A percentile compares a stretch with the other conserved stretches of the same genome.
Conservation (phyloP, 2,113 vertebrate genomes). For the Genyomyrus donnyi region DNA sequence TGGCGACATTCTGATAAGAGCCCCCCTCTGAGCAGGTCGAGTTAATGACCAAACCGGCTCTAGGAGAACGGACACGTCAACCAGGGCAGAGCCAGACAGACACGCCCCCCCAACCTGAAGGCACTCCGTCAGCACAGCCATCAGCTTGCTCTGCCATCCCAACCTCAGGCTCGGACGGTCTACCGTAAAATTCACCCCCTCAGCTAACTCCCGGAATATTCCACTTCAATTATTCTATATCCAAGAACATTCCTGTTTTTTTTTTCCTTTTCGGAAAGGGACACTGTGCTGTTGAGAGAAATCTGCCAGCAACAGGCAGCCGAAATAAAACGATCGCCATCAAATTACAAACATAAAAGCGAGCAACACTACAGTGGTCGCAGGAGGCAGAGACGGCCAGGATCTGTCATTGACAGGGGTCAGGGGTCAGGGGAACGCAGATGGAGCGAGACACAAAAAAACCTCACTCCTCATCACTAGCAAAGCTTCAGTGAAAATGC, state of each 20-base stretch:
- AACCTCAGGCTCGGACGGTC: not conserved
- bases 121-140: not conserved
- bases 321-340: not conserved
- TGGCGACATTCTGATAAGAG: not conserved
- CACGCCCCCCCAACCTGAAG: not conserved
- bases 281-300: not conserved
- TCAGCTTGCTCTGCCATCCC: not conserved
- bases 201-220: not conserved
- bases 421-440: not conserved
- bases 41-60: not conserved
- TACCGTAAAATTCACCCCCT: not conserved
- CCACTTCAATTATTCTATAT: not conserved
- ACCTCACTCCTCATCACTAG: not conserved
- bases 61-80: not conserved
- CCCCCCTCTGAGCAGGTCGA: not conserved
- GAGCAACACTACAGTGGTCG: not conserved
- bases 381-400: not conserved
- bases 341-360: not conserved
- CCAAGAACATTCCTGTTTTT: not conserved
- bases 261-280: not conserved
- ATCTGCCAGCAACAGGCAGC: not conserved
- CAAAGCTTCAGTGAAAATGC: not conserved
- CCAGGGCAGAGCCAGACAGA: not conserved
- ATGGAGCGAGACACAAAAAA: not conserved
- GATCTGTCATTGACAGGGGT: not conserved